A percentile compares a stretch with the other conserved stretches of the same genome.
phyloP scores from a whole-genome alignment of 2,113 vertebrate species.

The Junco hyemalis region DNA sequence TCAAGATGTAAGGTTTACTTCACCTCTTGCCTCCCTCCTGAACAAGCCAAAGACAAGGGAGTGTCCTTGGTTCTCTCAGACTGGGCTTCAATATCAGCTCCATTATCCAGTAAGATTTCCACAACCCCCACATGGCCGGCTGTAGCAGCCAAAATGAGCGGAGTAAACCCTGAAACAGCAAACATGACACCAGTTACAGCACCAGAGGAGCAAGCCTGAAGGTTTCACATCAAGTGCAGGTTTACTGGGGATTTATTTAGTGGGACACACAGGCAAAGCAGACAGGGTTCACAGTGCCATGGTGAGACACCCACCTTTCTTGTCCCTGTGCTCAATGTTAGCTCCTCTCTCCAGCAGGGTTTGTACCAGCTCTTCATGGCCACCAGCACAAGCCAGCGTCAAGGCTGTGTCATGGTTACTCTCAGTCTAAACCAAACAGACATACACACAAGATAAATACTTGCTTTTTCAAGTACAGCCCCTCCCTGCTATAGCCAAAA shows the following conservation, averaged over 20 bases:
- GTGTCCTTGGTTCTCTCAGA: slow-evolving; percentile 99
- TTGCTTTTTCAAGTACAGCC: background rate
- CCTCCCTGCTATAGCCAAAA: background rate
- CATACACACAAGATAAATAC: accelerated
- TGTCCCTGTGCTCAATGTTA: slow-evolving; percentile 97
- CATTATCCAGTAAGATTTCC: slow-evolving; percentile 95
- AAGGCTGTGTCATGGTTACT: slow-evolving; percentile 98
- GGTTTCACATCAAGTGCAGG: background rate
- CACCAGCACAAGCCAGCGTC: slow-evolving; percentile 96
- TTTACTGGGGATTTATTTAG: accelerated
- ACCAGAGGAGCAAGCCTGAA: background rate
- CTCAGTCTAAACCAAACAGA: slow-evolving; percentile 84
- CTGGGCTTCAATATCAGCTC: slow-evolving; percentile 98
- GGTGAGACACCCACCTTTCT: slow-evolving; percentile 83
- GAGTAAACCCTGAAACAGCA: slow-evolving; percentile 88
- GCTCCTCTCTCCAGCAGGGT: slow-evolving; percentile 95
- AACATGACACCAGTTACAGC: background rate
- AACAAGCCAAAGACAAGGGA: slow-evolving; percentile 96
- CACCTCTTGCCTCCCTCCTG: slow-evolving; percentile 97
- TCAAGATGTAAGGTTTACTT: background rate
- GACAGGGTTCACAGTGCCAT: accelerated
- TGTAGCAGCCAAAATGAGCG: slow-evolving; percentile 96
- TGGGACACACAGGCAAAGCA: no score
- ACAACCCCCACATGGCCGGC: slow-evolving; percentile 97
- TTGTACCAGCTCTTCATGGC: slow-evolving; percentile 96